A percentile compares a stretch with the other conserved stretches of the same genome.
These are phyloP conservation scores for Clarias macrocephalus DNA, from an alignment of 2,113 vertebrate species.

Conservation along the genomic window DNA sequence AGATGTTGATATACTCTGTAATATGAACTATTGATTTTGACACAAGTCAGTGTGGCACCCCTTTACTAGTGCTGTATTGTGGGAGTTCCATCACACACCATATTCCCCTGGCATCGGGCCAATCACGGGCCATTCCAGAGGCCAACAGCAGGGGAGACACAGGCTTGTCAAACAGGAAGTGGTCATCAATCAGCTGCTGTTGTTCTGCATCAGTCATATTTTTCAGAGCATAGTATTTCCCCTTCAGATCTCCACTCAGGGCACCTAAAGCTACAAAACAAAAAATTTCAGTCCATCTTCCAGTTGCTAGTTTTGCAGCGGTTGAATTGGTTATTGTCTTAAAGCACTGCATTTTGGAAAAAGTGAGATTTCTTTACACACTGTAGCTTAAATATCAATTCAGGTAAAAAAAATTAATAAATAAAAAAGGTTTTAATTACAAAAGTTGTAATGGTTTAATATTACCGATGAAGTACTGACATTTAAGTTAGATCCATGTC, in stretches of 20 bases:
- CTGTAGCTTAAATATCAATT: neutral
- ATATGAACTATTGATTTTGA: too few relatives aligned
- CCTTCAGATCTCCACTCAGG: constrained; percentile 91
- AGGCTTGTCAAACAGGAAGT: constrained; percentile 97
- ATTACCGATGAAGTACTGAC: too few relatives aligned
- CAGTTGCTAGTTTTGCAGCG: neutral
- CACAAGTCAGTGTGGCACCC: neutral
- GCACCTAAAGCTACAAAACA: constrained; percentile 66
- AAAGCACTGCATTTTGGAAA: neutral
- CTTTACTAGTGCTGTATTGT: neutral
- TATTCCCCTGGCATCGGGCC: constrained; percentile 94
- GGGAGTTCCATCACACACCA: constrained; percentile 74
- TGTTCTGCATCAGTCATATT: constrained; percentile 94
- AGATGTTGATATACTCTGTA: neutral
- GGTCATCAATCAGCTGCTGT: constrained; percentile 96
- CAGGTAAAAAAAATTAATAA: neutral
- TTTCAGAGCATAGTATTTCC: constrained; percentile 91
- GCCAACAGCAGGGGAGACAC: constrained; percentile 93
- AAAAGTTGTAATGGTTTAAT: too few relatives aligned
- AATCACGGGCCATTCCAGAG: constrained; percentile 93
- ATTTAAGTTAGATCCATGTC: too few relatives aligned
- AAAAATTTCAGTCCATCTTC: neutral
- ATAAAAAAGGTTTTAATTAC: too few relatives aligned
- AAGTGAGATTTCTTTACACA: neutral
- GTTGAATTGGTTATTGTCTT: neutral